These are phyloP conservation scores for Tribolium castaneum DNA, from an alignment of 1,140 invertebrate genomes.

Conservation along the genomic window DNA sequence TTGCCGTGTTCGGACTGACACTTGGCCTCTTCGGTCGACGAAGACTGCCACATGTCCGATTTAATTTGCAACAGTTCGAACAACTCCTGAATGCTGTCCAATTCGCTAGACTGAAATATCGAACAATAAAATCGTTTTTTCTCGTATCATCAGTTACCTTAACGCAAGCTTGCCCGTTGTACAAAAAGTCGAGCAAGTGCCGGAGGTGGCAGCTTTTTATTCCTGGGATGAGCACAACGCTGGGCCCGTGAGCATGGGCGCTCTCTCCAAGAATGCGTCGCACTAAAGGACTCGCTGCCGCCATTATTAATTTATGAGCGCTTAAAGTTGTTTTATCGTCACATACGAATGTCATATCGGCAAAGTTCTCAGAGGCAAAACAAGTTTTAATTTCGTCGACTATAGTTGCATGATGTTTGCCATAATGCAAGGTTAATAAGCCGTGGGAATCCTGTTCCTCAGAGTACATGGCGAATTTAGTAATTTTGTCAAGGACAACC, in stretches of 20 bases:
- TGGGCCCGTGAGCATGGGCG: constrained; percentile 74
- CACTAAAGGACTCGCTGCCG: constrained; percentile 84
- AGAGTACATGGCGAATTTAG: constrained; percentile 63
- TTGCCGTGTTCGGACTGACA: constrained; percentile 67
- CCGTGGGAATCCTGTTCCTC: constrained; percentile 63
- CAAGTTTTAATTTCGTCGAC: constrained; percentile 86
- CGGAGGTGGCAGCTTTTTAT: constrained; percentile 80
- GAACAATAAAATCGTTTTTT: not conserved
- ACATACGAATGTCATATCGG: constrained; percentile 84
- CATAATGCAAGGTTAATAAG: constrained; percentile 87
- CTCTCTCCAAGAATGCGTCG: constrained; percentile 79
- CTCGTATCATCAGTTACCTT: constrained; percentile 68
- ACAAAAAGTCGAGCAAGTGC: constrained; percentile 84
- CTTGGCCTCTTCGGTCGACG: constrained; percentile 63
- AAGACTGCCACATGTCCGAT: constrained; percentile 78
- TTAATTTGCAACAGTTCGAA: constrained; percentile 86
- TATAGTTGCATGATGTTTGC: constrained; percentile 89
- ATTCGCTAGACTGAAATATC: constrained; percentile 79
- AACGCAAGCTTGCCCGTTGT: constrained; percentile 85
- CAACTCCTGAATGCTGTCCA: constrained; percentile 82
- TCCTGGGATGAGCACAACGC: constrained; percentile 84
- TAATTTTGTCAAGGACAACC: constrained; percentile 51
- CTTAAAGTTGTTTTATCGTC: constrained; percentile 79
- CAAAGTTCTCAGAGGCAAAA: constrained; percentile 83
- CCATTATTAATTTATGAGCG: constrained; percentile 84